Evolutionary conservation across 2,797 vertebrate genomes (phyloP), one percentile per base, ranked within the genome.

Genomic region (Peromyscus aztecus): DNA sequence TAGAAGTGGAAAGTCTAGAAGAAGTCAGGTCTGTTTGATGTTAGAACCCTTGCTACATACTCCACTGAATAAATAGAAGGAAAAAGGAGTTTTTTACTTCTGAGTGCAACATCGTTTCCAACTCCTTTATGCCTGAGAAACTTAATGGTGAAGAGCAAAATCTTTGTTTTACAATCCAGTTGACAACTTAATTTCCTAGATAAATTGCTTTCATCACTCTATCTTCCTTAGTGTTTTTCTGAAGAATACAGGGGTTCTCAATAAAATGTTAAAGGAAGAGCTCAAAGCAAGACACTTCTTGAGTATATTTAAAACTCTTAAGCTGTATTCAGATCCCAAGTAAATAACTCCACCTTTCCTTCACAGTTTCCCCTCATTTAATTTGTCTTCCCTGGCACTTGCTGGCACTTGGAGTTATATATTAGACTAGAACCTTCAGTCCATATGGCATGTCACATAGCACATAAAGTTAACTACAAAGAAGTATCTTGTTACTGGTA

Each of bases 341-440:
- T 97, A 96, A 97, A 97, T 95, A 96, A 85, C 59, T 94, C 59
- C 75, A 91, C 49, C 83, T 97, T 96, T 97, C 71, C n/a, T 94
- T 93, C 94, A 34, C 73, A 96, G 86, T 95, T 94, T 97, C 43
- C 82, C 75, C 57, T 96, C 91, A 89, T 95, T 96, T 96, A 97
- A 97, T 97, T 97, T 96, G 85, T 96, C 16, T 69, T 89, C 89
- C 96, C 73, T 97, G 92, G 73, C 76, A 96, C 59, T 95, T 73
- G 21, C n/a, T 96, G 81, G 67, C 49, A 89, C 75, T 94, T 94
- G 87, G 85, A 92, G 82, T 97, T 96, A 90, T 81, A 93, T 63
- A 95, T 97, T 95, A 94, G 65, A 92, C 69, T 89, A 57, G 67
- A 86, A 37, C 3, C 7, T 90, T 97, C 29, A 80, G 86, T 90